Percentiles rank a stretch among this genome's conserved stretches.
Conservation (phyloP, 2,797 vertebrate genomes). For the Brachymystax lenok region DNA sequence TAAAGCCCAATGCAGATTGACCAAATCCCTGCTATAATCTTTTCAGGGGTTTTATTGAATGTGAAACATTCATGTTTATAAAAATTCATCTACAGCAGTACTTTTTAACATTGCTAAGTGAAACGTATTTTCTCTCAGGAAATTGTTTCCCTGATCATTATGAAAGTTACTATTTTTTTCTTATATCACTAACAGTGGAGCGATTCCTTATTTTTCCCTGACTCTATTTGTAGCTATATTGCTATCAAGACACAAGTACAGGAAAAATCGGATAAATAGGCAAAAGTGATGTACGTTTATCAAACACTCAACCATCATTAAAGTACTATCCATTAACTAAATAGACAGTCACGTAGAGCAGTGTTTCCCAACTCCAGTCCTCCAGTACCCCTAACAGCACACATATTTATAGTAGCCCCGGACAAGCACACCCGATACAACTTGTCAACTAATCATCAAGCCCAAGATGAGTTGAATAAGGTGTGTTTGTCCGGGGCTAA, state of each 20-base stretch:
- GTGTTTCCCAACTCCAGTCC: too few relatives aligned
- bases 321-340: background rate
- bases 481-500: too few relatives aligned
- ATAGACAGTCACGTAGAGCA: too few relatives aligned
- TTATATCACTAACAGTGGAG: slow-evolving; percentile 4
- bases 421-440: too few relatives aligned
- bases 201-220: background rate
- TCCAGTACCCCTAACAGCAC: too few relatives aligned
- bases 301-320: slow-evolving; percentile 1
- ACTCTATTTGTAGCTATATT: slow-evolving; percentile 1
- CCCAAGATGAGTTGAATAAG: too few relatives aligned
- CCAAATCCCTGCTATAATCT: background rate
- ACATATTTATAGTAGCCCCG: too few relatives aligned
- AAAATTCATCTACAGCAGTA: background rate
- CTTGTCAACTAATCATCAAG: too few relatives aligned
- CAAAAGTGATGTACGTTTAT: background rate
- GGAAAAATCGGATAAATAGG: background rate
- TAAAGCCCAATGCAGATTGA: background rate
- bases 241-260: slow-evolving; percentile 8
- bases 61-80: too few relatives aligned
- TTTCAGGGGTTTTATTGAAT: too few relatives aligned
- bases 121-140: background rate
- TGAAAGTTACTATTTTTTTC: background rate
- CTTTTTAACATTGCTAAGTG: background rate
- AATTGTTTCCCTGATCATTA: background rate